These are phyloP conservation scores for Alloplasta piceator DNA, from an alignment of 2,888 invertebrate genomes.

Conservation along the genomic window DNA sequence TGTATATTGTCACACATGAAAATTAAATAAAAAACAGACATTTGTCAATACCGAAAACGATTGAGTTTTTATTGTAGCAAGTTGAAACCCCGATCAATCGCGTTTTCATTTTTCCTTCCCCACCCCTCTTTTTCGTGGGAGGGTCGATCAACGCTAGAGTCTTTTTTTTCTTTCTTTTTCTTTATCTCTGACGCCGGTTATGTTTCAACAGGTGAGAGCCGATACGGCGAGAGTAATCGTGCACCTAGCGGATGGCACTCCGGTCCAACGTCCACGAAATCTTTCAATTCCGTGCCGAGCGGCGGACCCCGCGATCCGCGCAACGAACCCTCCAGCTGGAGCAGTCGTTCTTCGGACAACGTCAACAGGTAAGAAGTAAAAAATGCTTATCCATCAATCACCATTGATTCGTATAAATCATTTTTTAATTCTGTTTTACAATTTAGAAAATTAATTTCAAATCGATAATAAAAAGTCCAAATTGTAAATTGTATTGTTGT, in stretches of 20 bases:
- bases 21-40: conserved; percentile 65
- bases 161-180: conserved; percentile 46
- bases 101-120: conserved; percentile 34
- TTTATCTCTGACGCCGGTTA: conserved; percentile 40
- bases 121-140: conserved; percentile 11
- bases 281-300: conserved; percentile 80
- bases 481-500: no score
- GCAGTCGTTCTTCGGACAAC: conserved; percentile 80
- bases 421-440: no score
- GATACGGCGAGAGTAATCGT: conserved; percentile 80
- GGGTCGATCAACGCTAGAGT: conserved; percentile 8
- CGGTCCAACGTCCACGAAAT: conserved; percentile 79
- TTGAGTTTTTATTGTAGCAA: conserved; percentile 77
- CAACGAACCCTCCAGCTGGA: conserved; percentile 80
- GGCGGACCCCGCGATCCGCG: conserved; percentile 79
- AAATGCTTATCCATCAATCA: no score
- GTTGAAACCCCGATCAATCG: conserved; percentile 71
- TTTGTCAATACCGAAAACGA: conserved; percentile 65
- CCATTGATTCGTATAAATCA: no score
- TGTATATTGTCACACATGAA: conserved; percentile 60
- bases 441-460: background rate
- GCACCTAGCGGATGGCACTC: conserved; percentile 81
- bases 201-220: conserved; percentile 78
- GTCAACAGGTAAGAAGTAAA: conserved; percentile 77
- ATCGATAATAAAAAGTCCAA: no score